phyloP scores from a whole-genome alignment of 2,888 invertebrate genomes.

The Hirtodrosophila duncani region DNA sequence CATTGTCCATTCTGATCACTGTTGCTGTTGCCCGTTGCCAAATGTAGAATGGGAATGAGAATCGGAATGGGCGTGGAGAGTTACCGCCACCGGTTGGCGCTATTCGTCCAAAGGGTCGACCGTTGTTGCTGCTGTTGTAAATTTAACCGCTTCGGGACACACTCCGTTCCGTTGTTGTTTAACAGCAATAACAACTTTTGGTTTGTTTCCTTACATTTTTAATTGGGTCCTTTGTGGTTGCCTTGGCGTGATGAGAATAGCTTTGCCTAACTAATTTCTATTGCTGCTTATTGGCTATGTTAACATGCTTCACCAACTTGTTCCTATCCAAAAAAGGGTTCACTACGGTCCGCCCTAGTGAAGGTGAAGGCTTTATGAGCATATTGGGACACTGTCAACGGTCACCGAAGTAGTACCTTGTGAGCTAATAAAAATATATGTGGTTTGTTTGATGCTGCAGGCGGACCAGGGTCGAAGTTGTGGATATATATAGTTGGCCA shows the following conservation, averaged over 20 bases:
- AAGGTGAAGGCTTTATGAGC: conserved; percentile 49
- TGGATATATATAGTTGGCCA: conserved; percentile 22
- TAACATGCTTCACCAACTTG: conserved; percentile 74
- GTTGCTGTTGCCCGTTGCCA: conserved; percentile 17
- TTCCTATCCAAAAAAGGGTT: conserved; percentile 59
- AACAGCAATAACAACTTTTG: conserved; percentile 72
- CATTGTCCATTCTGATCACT: conserved; percentile 35
- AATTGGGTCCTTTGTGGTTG: conserved; percentile 76
- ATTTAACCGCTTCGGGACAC: conserved; percentile 77
- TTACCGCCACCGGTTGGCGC: conserved; percentile 33
- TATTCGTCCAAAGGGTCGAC: conserved; percentile 32
- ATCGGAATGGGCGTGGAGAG: conserved; percentile 20
- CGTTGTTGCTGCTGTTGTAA: conserved; percentile 64
- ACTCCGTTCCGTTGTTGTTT: conserved; percentile 67
- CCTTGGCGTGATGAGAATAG: conserved; percentile 53
- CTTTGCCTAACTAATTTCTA: conserved; percentile 68
- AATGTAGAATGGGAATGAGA: neutral
- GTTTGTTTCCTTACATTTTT: conserved; percentile 74
- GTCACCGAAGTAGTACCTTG: conserved; percentile 53
- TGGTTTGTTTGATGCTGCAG: conserved; percentile 60
- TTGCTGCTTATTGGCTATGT: conserved; percentile 73
- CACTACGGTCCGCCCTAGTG: conserved; percentile 14
- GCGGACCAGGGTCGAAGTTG: conserved; percentile 3
- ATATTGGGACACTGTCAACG: conserved; percentile 54
- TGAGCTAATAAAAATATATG: conserved; percentile 69